Conservation (phyloP, 1,140 invertebrate species). For the Thaumetopoea pityocampa region DNA sequence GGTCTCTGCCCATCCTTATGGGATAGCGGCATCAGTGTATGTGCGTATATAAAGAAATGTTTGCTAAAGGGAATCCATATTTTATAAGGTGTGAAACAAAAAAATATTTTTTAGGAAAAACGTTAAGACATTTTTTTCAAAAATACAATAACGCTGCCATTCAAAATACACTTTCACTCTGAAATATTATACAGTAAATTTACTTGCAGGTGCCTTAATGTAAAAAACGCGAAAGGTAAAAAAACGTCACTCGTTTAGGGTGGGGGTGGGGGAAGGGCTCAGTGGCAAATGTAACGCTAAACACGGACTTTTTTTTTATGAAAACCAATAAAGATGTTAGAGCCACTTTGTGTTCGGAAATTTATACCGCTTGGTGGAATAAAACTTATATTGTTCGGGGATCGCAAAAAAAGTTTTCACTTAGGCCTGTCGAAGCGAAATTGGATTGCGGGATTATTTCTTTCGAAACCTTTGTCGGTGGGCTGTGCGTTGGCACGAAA, state of each 20-base stretch:
- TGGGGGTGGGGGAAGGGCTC: conserved; percentile 26
- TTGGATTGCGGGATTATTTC: conserved; percentile 66
- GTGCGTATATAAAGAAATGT: too few relatives aligned
- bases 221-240: conserved; percentile 20
- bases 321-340: conserved; percentile 72
- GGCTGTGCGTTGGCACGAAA: conserved; percentile 34
- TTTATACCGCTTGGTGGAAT: conserved; percentile 71
- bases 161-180: conserved; percentile 13
- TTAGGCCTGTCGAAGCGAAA: conserved; percentile 63
- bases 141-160: too few relatives aligned
- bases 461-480: conserved; percentile 39
- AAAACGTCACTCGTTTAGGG: conserved; percentile 23
- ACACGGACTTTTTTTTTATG: conserved; percentile 65
- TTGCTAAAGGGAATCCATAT: background rate
- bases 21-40: too few relatives aligned
- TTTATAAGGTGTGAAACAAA: conserved; percentile 2
- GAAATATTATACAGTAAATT: conserved; percentile 17
- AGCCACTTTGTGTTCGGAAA: conserved; percentile 72
- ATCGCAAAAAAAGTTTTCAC: conserved; percentile 72
- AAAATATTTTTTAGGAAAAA: conserved; percentile 6
- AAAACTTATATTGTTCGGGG: conserved; percentile 71
- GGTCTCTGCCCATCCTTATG: too few relatives aligned
- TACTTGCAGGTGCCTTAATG: conserved; percentile 12
- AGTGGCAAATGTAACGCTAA: conserved; percentile 55
- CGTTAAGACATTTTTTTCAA: conserved; percentile 3